These are phyloP conservation scores for Gonioctena quinquepunctata DNA, from an alignment of 1,140 invertebrate species.

Conservation along the genomic window DNA sequence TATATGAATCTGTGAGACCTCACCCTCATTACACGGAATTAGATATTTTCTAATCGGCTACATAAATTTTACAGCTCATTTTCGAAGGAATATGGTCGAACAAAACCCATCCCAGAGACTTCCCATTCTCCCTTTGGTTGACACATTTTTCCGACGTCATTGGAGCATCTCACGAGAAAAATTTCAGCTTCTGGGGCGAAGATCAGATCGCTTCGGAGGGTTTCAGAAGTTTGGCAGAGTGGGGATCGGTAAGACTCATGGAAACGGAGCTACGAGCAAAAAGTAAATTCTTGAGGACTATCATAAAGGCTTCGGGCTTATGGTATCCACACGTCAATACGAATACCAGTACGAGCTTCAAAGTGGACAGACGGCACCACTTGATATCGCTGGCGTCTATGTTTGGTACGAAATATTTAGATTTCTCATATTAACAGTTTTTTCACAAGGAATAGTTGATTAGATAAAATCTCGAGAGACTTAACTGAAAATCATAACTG, in stretches of 20 bases:
- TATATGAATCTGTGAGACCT: too few species aligned
- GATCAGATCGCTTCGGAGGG: conserved; percentile 89
- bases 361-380: conserved; percentile 86
- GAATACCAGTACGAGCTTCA: conserved; percentile 83
- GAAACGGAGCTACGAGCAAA: conserved; percentile 88
- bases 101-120: conserved; percentile 95
- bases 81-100: conserved; percentile 97
- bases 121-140: conserved; percentile 84
- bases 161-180: conserved; percentile 89
- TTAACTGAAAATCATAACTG: too few species aligned
- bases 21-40: too few species aligned
- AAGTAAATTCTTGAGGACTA: conserved; percentile 80
- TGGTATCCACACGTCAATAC: conserved; percentile 92
- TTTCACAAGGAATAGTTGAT: too few species aligned
- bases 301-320: conserved; percentile 92
- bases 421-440: too few species aligned
- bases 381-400: conserved; percentile 92
- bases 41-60: too few species aligned
- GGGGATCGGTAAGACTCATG: conserved; percentile 88
- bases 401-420: too few species aligned
- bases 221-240: conserved; percentile 87
- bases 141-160: conserved; percentile 98
- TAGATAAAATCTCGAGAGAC: too few species aligned
- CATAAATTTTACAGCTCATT: conserved; percentile 74
- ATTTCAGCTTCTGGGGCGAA: conserved; percentile 94